These are phyloP conservation scores for Drosophila cognata DNA, from an alignment of 2,888 invertebrate species.

Conservation along the genomic window DNA sequence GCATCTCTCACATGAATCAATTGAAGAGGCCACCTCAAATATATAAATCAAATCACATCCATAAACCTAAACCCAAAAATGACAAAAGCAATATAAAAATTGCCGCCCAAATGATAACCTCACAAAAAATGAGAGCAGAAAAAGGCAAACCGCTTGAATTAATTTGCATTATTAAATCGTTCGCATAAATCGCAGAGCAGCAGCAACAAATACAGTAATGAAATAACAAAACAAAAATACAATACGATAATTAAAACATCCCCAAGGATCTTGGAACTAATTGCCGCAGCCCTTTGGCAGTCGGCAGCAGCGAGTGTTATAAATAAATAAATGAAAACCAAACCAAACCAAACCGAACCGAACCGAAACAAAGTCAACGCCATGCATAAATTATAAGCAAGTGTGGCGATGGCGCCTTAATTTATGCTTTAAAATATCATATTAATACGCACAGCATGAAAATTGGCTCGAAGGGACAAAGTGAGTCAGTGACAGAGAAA, in stretches of 20 bases:
- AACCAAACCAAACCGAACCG: constrained; percentile 36
- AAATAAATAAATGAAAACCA: constrained; percentile 64
- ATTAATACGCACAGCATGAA: constrained; percentile 68
- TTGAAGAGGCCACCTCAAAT: constrained; percentile 25
- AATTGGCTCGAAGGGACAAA: constrained; percentile 40
- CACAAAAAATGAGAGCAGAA: constrained; percentile 8
- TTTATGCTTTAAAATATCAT: constrained; percentile 70
- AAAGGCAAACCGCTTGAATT: constrained; percentile 52
- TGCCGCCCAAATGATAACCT: constrained; percentile 34
- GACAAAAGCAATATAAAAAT: constrained; percentile 28
- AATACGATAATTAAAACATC: constrained; percentile 71
- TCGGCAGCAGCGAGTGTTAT: constrained; percentile 52
- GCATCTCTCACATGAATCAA: constrained; percentile 42
- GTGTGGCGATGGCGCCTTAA: constrained; percentile 64
- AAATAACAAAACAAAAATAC: constrained; percentile 45
- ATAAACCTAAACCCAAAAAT: constrained; percentile 39
- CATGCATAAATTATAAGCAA: constrained; percentile 71
- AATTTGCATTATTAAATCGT: constrained; percentile 72
- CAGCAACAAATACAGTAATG: constrained; percentile 45
- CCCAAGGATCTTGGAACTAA: constrained; percentile 64
- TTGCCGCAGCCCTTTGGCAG: constrained; percentile 68
- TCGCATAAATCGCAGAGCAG: constrained; percentile 57
- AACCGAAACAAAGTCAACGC: constrained; percentile 59
- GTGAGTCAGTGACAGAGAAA: neutral
- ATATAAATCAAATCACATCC: constrained; percentile 56